A percentile compares a stretch with the other conserved stretches of the same genome.
Evolutionary conservation across 53 echinoderm and acorn worm genomes (phyloP).

Genomic region (Holothuria scabra): DNA sequence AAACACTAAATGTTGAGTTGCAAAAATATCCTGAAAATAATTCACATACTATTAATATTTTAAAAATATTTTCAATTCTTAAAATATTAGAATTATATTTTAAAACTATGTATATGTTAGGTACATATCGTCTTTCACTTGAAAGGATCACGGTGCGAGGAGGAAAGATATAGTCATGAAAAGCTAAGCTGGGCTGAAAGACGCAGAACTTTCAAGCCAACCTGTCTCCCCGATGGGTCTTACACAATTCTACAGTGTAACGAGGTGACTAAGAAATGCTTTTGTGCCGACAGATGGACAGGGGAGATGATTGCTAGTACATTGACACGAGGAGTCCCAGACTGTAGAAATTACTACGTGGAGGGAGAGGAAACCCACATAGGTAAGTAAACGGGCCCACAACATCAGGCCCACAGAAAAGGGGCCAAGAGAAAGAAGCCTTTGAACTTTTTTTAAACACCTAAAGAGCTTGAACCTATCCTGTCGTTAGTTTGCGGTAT

Average conservation of each 20-base stretch:
- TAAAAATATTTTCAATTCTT: too few species aligned
- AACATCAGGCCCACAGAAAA: too few species aligned
- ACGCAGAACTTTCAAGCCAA: conserved; percentile 49
- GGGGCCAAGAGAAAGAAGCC: too few species aligned
- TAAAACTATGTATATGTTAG: too few species aligned
- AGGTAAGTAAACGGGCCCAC: not conserved
- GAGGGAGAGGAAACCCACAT: not conserved
- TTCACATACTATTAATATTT: too few species aligned
- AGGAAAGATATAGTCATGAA: not conserved
- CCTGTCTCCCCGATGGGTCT: conserved; percentile 76
- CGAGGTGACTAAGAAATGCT: conserved; percentile 57
- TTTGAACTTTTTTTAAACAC: too few species aligned
- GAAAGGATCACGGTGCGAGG: not conserved
- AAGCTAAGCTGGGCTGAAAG: not conserved
- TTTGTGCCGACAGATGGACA: conserved; percentile 55
- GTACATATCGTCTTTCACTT: too few species aligned
- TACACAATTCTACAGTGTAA: conserved; percentile 84
- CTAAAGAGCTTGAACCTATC: too few species aligned
- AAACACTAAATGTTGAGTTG: too few species aligned
- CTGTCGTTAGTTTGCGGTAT: too few species aligned
- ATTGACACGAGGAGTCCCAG: conserved; percentile 23
- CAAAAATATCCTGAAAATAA: too few species aligned
- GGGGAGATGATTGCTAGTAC: conserved; percentile 1
- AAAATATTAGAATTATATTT: too few species aligned
- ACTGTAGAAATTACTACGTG: conserved; percentile 35